Base-by-base conservation (phyloP, 2,113 vertebrate species). In the Felis chaus region DNA sequence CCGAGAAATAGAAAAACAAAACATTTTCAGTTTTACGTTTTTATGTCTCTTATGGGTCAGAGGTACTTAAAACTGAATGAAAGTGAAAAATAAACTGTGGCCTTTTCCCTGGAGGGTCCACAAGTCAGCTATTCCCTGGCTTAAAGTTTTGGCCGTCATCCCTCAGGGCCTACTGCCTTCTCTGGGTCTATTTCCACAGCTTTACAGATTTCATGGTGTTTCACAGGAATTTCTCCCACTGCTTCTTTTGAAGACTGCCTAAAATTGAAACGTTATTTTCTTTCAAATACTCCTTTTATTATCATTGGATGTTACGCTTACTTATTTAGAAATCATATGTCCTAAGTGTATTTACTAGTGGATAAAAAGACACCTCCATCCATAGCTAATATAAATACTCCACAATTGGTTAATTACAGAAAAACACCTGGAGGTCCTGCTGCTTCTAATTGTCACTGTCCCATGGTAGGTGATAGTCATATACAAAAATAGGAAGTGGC, bases 371-470 rank as follows among this genome's bases (percentile, higher is more conserved):
- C 12, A 89, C 31, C 36, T 94, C 31, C 15, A 63, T 73, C 19
- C 5, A 81, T 91, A 86, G 27, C n/a, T 95, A 90, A 84, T 31
- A 89, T 92, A 94, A 96, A 93, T 50, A 95, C 15, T 86, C 5
- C 21, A 89, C 83, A 95, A 96, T 79, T 94, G 73, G 50, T 90
- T 96, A 95, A 95, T 97, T 92, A 92, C 21, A 96, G 68, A 89
- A 29, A 74, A 97, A 93, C 45, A 96, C 96, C 68, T 97, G 87
- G 79, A 96, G 21, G 31, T 55, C 79, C 89, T 95, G 61, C 78
- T 95, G 81, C 74, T 97, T 89, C 81, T 97, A 95, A 97, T 71
- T 91, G 96, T 95, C 83, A 84, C 36, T 93, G 73, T 95, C 81
- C 74, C 55, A 36, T 15, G 50, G 73, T 68, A 84, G 55, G 48